Base-by-base conservation (phyloP, 30 jellyfish, hydroid and myxozoan genomes). In the Nemopilema nomurai region DNA sequence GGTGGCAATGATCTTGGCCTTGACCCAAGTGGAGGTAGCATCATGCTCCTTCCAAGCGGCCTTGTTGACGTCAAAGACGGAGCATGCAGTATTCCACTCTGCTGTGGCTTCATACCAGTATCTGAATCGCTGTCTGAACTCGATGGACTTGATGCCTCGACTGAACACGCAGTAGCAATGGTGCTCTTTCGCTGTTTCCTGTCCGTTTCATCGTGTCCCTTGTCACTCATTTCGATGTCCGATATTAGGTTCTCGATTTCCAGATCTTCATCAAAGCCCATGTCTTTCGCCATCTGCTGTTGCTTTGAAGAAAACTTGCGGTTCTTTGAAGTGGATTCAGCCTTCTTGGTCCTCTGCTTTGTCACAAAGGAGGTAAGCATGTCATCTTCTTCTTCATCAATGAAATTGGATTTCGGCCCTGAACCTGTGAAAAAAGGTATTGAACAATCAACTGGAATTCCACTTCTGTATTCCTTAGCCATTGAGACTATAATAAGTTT, bases 241-340 rank as follows among this genome's bases (percentile, higher is more conserved):
- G 57, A 41, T 41, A 41, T 41, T 13, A 41, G 57, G 13, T 41
- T 13, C 13, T 41, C 57, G 57, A 41, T 41, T 41, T 67, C 76
- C 20, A 67, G 19, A 30, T 30, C 33, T 27, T 67, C 76, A 23
- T 28, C 76, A 67, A 67, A 30, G 30, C 76, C 76, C 33, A 67
- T 3, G 17, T 67, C 76, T 22, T 23, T 23, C 17, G 29, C 76
- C 76, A 67, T 67, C 33, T 67, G 29, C 27, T 21, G 20, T 67
- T 67, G 76, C 8, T 67, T 67, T 3, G 76, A 23, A 4, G 76
- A 13, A 13, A 41, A 3, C 13, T 41, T 41, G 6, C 6, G 6
- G 57, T 3, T 41, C 57, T 41, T 41, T 41, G 57, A 41, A 41
- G 57, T 3, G 6, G 57, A 41, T 41, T 41, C 13, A 3, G 57